phyloP scores from a whole-genome alignment of 2,888 invertebrate genomes.

The Noctua comes region DNA sequence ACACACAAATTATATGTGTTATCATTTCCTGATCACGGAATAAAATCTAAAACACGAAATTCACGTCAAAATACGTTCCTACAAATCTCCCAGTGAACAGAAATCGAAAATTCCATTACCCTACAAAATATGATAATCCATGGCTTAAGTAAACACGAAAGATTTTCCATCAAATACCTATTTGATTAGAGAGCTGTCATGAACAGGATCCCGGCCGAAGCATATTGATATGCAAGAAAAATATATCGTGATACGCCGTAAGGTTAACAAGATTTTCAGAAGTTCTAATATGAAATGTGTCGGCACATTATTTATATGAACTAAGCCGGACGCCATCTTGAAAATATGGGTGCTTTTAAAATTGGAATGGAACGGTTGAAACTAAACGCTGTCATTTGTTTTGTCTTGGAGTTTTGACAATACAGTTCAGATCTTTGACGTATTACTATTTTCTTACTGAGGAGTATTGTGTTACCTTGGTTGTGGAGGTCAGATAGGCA shows the following conservation, averaged over 20 bases:
- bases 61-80: slow-evolving; percentile 7
- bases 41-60: neutral
- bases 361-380: neutral
- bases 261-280: slow-evolving; percentile 36
- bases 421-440: neutral
- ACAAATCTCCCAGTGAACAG: neutral
- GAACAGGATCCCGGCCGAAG: slow-evolving; percentile 45
- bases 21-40: neutral
- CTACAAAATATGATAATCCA: slow-evolving; percentile 62
- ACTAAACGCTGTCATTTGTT: slow-evolving; percentile 17
- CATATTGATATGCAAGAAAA: slow-evolving; percentile 60
- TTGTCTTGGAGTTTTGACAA: neutral
- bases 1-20: neutral
- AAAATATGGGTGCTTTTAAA: slow-evolving; percentile 26
- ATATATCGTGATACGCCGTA: slow-evolving; percentile 32
- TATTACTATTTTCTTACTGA: neutral
- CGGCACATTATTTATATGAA: slow-evolving; percentile 34
- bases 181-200: slow-evolving; percentile 68
- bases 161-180: slow-evolving; percentile 64
- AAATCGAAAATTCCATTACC: slow-evolving; percentile 57
- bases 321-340: slow-evolving; percentile 21
- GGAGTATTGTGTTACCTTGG: neutral
- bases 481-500: neutral
- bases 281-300: slow-evolving; percentile 47
- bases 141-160: slow-evolving; percentile 55